Conservation (phyloP, 2,888 invertebrate genomes). For the Oscheius myriophilus region DNA sequence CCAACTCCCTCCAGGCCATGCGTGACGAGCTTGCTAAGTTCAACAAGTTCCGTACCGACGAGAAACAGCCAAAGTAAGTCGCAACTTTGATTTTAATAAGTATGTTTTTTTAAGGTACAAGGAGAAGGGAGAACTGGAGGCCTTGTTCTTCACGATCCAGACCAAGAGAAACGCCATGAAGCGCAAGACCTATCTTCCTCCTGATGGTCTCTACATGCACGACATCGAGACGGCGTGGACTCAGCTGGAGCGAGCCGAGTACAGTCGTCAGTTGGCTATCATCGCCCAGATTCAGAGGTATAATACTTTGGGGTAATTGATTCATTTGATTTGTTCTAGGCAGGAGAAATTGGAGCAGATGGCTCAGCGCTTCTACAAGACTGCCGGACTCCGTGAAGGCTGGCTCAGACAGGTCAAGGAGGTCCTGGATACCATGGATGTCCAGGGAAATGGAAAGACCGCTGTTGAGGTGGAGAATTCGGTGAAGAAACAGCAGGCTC, state of each 20-base stretch:
- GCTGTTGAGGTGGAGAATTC: slow-evolving; percentile 94
- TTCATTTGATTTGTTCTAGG: background rate
- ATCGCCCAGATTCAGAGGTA: slow-evolving; percentile 81
- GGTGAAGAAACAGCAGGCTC: slow-evolving; percentile 96
- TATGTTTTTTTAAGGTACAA: slow-evolving; percentile 77
- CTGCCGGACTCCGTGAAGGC: slow-evolving; percentile 84
- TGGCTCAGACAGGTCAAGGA: slow-evolving; percentile 84
- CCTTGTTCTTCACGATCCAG: slow-evolving; percentile 93
- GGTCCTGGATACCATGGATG: slow-evolving; percentile 77
- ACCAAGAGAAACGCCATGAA: slow-evolving; percentile 92
- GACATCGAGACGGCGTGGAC: slow-evolving; percentile 96
- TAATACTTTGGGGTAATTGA: slow-evolving; percentile 76
- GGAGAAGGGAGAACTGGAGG: slow-evolving; percentile 96
- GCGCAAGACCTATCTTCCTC: slow-evolving; percentile 64
- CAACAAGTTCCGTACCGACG: slow-evolving; percentile 93
- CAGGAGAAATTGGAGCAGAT: slow-evolving; percentile 81
- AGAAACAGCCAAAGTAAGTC: slow-evolving; percentile 89
- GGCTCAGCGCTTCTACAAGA: slow-evolving; percentile 93
- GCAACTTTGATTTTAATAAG: slow-evolving; percentile 70
- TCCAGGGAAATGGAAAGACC: slow-evolving; percentile 78
- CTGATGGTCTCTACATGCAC: slow-evolving; percentile 81
- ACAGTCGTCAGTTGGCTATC: slow-evolving; percentile 89
- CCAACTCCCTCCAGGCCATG: slow-evolving; percentile 93
- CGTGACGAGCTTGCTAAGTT: slow-evolving; percentile 88
- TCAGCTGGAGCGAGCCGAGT: slow-evolving; percentile 89